Base-by-base conservation (phyloP, 1,140 invertebrate genomes). In the Calliopsis andreniformis region DNA sequence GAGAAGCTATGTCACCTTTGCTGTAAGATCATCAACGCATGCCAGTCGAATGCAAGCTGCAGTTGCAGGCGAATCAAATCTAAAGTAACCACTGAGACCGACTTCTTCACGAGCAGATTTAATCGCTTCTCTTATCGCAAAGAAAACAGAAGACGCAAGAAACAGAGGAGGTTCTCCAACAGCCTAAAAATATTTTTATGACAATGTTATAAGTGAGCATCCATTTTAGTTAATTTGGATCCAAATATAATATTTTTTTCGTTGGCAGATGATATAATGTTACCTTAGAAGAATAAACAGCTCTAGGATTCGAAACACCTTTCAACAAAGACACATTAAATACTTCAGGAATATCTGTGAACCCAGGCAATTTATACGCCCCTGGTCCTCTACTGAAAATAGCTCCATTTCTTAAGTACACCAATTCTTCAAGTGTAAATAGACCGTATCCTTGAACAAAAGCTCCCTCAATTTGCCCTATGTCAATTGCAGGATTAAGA, bases 81-180 rank as follows among this genome's bases (percentile, higher is more conserved):
- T 92, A 87, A 98, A 98, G 47, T 91, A 90, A 18, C 93, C 91
- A 0, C 88, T 85, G 5, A 94, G 89, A 4, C 95, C 95, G 61
- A 93, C 93, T 62, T 98, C 96, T 43, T 87, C 84, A 43, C 98
- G 92, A 1, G 97, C 97, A 14, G 96, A 94, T 83, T 93, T 93
- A 35, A 99, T 95, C 2, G 98, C 98, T 87, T 98, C 96, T 90
- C 96, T 96, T 53, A 98, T 97, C 6, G 98, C 98, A 91, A 97
- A 98, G 87, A 98, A 98, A 0, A 95, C 95, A 0, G 97, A 95
- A 25, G 95, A 94, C 0, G 97, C 96, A 64, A 98, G 92, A 87
- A 99, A 98, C 18, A 99, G 90, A 0, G 98, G 98, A 6, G 98
- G 98, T 91, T 99, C 98, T 4, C 98, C 98, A 58, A 99, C 96